A percentile compares a stretch with the other conserved stretches of the same genome.
phyloP scores from a whole-genome alignment of 1,140 invertebrate species.

The Zaprionus africanus region DNA sequence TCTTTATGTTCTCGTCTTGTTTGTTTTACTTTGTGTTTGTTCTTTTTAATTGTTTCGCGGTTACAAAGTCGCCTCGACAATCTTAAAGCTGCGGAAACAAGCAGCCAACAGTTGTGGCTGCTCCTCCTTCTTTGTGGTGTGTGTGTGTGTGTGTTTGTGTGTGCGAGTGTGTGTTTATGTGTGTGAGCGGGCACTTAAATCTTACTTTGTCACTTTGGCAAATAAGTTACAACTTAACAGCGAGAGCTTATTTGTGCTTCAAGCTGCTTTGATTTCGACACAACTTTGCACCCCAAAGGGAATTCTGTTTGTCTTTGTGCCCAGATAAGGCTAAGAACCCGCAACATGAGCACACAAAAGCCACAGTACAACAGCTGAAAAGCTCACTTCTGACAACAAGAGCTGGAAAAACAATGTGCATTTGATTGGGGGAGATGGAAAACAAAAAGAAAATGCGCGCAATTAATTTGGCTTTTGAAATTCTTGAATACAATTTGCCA shows the following conservation, averaged over 20 bases:
- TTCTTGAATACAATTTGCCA: conserved; percentile 4
- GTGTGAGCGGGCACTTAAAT: conserved; percentile 11
- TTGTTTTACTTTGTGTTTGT: conserved; percentile 49
- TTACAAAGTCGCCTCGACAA: conserved; percentile 33
- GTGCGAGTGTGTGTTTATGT: not conserved
- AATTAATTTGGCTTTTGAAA: conserved; percentile 24
- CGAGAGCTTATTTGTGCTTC: conserved; percentile 35
- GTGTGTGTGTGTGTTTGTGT: not conserved
- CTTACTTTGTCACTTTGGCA: conserved; percentile 31
- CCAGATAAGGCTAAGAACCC: conserved; percentile 29
- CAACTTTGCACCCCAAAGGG: conserved; percentile 17
- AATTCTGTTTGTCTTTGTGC: conserved; percentile 27
- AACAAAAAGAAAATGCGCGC: conserved; percentile 6
- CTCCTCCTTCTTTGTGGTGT: too few species aligned
- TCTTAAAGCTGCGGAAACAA: conserved; percentile 21
- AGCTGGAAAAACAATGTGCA: conserved; percentile 15
- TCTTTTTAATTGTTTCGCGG: conserved; percentile 71
- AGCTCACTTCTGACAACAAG: too few species aligned
- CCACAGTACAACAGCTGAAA: conserved; percentile 21
- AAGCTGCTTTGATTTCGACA: conserved; percentile 45
- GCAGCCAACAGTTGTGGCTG: conserved; percentile 2
- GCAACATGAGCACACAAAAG: conserved; percentile 5
- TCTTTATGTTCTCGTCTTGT: conserved; percentile 29
- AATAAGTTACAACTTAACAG: conserved; percentile 36
- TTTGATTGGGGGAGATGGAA: not conserved